Percentiles rank a stretch among this genome's conserved stretches.
phyloP scores from a whole-genome alignment of 2,113 vertebrate species.

The Nannobrachium achirus region DNA sequence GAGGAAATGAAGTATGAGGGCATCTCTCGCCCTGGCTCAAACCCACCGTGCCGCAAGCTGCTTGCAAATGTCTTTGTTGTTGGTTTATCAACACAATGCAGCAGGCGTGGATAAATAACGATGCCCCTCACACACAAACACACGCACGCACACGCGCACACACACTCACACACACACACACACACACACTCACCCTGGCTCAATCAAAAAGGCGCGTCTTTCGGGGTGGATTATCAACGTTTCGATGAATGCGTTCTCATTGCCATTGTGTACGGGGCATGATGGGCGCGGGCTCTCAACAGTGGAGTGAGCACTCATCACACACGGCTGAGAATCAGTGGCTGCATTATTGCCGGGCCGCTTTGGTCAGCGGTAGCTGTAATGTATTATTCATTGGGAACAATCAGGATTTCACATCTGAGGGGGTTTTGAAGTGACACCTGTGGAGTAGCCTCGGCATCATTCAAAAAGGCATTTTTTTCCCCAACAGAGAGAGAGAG shows the following conservation, averaged over 20 bases:
- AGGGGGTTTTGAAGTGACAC: conserved; percentile 70
- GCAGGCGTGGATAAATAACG: conserved; percentile 42
- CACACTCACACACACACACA: conserved; percentile 10
- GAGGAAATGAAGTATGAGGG: conserved; percentile 8
- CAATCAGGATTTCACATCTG: conserved; percentile 70
- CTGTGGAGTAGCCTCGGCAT: conserved; percentile 55
- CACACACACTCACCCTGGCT: conserved; percentile 29
- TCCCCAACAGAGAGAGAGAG: not conserved
- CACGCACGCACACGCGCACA: not conserved
- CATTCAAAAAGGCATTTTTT: conserved; percentile 29
- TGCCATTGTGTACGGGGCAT: conserved; percentile 45
- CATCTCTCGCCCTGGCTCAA: not conserved
- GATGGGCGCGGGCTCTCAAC: conserved; percentile 51
- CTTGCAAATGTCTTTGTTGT: conserved; percentile 34
- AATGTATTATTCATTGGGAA: conserved; percentile 73
- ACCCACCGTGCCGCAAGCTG: conserved; percentile 18
- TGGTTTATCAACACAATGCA: conserved; percentile 55
- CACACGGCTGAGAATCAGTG: conserved; percentile 47
- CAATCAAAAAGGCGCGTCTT: conserved; percentile 33
- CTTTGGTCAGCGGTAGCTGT: conserved; percentile 67
- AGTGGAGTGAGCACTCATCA: conserved; percentile 42
- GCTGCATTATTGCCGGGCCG: conserved; percentile 53
- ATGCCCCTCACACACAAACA: not conserved
- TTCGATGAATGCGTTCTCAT: conserved; percentile 48
- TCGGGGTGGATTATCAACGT: conserved; percentile 53